A percentile compares a stretch with the other conserved stretches of the same genome.
These are phyloP conservation scores for Pemphigus obesinymphae DNA, from an alignment of 1,140 invertebrate genomes.

Conservation along the genomic window DNA sequence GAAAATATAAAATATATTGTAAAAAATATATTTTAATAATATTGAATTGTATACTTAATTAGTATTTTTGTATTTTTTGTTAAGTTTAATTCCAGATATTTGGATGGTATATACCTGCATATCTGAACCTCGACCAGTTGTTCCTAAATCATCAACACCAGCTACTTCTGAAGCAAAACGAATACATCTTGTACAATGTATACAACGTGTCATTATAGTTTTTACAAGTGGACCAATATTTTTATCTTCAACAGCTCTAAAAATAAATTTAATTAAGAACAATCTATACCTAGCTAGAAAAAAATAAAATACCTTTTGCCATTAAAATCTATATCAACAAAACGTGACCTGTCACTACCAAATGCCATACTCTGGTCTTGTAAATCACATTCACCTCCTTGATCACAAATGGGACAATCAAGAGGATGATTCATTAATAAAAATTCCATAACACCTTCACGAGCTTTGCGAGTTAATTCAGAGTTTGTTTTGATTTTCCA, in stretches of 20 bases:
- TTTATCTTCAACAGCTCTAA: slow-evolving; percentile 97
- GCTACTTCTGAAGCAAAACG: slow-evolving; percentile 95
- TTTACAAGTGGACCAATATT: slow-evolving; percentile 97
- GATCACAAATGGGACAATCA: slow-evolving; percentile 99
- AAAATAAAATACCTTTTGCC: slow-evolving; percentile 71
- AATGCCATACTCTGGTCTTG: slow-evolving; percentile 99
- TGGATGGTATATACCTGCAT: slow-evolving; percentile 89
- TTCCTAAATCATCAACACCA: slow-evolving; percentile 95
- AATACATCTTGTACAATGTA: slow-evolving; percentile 98
- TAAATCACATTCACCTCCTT: slow-evolving; percentile 98
- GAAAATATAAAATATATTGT: no score
- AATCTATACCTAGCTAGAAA: neutral
- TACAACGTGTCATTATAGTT: slow-evolving; percentile 99
- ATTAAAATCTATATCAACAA: slow-evolving; percentile 86
- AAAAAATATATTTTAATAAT: no score
- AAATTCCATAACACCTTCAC: slow-evolving; percentile 99
- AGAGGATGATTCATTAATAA: slow-evolving; percentile 96
- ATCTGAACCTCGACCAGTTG: slow-evolving; percentile 88
- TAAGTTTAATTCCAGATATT: no score
- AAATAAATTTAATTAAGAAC: neutral
- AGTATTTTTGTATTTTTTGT: no score
- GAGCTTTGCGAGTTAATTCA: slow-evolving; percentile 86
- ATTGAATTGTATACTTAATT: no score
- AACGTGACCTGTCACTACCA: slow-evolving; percentile 90
- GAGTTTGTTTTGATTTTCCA: slow-evolving; percentile 97